Evolutionary conservation across 2,888 invertebrate genomes (phyloP), one percentile per base, ranked within the genome.

Genomic region (Tigriopus californicus): DNA sequence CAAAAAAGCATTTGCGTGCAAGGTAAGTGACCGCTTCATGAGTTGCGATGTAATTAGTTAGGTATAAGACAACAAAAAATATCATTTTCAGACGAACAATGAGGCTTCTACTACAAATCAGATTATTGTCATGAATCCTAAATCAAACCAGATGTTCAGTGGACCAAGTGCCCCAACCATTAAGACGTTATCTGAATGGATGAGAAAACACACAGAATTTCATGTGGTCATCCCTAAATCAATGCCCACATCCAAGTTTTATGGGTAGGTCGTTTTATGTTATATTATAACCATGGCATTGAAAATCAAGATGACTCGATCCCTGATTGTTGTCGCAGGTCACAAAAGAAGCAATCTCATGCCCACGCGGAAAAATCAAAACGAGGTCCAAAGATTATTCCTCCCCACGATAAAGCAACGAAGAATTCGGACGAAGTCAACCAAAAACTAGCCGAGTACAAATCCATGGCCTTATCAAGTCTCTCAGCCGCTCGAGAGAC

Each of bases 151-250:
- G 65, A 65, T 75, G 49, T 66, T 77, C 52, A 72, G 74, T 11
- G 77, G 88, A 11, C 77, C 78, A n/a, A 81, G 80, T 68, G 90
- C 90, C 44, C 92, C 92, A 1, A 83, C 82, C 10, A 80, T 83
- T 41, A 78, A 79, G 22, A 84, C 83, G 68, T 74, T 92, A 41
- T 82, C 83, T 66, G 75, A 79, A 24, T 92, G 89, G 89, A 74
- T 92, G 11, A 81, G 83, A 68, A 81, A 82, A 65, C 84, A 92
- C 75, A 90, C 89, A 2, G 83, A 85, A 0, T 91, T 80, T 70
- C 87, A 90, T 75, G 85, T 89, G 0, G 79, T 89, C 5, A 67
- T 67, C 57, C 71, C 72, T 1, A 66, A 65, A 22, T 62, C 61
- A 60, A 52, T 60, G 4, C 59, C 64, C 12, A 42, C 22, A 3